A percentile compares a stretch with the other conserved stretches of the same genome.
Evolutionary conservation across 2,797 vertebrate species (phyloP).

Genomic region (Rallus crepitans): DNA sequence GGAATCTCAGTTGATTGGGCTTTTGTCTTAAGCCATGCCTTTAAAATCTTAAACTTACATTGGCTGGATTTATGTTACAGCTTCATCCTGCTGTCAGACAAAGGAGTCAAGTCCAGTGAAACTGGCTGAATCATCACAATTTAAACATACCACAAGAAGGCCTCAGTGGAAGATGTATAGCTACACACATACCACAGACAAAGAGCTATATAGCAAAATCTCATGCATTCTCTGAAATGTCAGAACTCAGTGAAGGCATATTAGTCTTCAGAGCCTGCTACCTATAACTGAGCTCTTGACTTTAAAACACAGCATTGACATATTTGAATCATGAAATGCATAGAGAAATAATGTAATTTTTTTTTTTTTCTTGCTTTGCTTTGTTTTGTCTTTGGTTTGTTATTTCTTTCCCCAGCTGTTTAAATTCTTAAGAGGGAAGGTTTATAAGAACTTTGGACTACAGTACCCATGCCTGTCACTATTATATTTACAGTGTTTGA

Average conservation of each 20-base stretch:
- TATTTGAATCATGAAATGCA: background rate
- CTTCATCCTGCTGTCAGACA: background rate
- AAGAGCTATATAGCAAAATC: background rate
- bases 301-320: background rate
- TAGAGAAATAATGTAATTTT: background rate
- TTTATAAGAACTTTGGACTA: background rate
- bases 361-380: accelerated
- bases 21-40: background rate
- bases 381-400: background rate
- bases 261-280: background rate
- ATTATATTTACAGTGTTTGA: background rate
- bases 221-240: background rate
- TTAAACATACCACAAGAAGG: background rate
- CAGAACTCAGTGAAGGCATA: background rate
- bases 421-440: background rate
- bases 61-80: background rate
- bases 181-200: accelerated
- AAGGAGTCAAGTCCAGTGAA: background rate
- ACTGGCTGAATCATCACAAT: background rate
- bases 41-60: background rate
- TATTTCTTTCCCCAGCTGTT: background rate
- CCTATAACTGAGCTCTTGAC: background rate
- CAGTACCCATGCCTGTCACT: accelerated
- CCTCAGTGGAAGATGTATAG: background rate
- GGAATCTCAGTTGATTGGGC: background rate